Evolutionary conservation across 2,888 invertebrate species (phyloP), one percentile per base, ranked within the genome.

Genomic region (Drosophila quinaria): DNA sequence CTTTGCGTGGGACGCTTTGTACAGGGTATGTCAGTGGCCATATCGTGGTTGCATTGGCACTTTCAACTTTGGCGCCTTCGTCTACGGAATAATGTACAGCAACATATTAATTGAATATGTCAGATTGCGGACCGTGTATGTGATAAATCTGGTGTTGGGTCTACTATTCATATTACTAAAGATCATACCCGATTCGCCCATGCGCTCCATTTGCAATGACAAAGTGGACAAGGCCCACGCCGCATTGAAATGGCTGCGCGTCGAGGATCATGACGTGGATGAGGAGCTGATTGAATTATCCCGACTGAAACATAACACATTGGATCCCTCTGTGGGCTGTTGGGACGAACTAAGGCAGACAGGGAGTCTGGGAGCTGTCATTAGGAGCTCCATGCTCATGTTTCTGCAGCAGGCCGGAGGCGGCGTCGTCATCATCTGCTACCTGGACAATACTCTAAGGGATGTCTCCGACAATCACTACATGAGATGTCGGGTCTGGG

Each of bases 101-200:
- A 41, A 68, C 1, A 0, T 59, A 1, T 11, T 68, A 25, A 5
- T 22, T 4, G 10, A n/a, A 1, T 9, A 41, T 5, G 2, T 66
- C 1, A 22, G 55, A 0, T 1, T 52, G 8, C 4, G 13, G 3
- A 3, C 51, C 5, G 6, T 51, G 0, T 51, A 65, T 51, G 0
- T 22, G 0, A 0, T 66, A 13, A 63, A 51, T 17, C 5, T 75
- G 19, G 3, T 3, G 0, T 15, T 65, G 22, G 13, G 37, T 0
- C 0, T 46, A 0, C 4, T 64, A 1, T 41, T 22, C 2, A 9
- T 44, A 1, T 3, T 54, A 10, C 22, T 73, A 1, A 25, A 25
- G 35, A 8, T 63, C 0, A 13, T 70, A 5, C 80, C 80, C 6
- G 69, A 80, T 10, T 58, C 80, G 4, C 80, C 80, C 4, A 11